phyloP scores from a whole-genome alignment of 2,113 vertebrate genomes.

The Leptobrachium leishanense region DNA sequence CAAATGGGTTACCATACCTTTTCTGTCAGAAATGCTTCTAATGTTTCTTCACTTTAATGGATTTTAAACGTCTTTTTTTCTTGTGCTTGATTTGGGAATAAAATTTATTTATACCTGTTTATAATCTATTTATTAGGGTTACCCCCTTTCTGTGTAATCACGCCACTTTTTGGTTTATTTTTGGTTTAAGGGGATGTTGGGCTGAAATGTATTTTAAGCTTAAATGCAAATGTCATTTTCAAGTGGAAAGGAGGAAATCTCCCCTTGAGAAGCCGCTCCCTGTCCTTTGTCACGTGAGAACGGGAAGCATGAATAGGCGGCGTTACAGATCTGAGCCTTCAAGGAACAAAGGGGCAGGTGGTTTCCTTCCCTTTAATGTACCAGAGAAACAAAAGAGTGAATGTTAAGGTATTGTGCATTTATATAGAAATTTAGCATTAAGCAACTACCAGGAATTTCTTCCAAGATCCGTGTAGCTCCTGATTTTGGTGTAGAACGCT shows the following conservation, averaged over 20 bases:
- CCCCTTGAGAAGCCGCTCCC: neutral
- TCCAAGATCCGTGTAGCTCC: neutral
- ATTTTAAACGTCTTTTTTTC: too few species aligned
- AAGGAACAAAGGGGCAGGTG: conserved; percentile 31
- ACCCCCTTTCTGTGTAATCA: too few species aligned
- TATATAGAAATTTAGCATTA: conserved; percentile 4
- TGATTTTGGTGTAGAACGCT: too few species aligned
- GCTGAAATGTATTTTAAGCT: neutral
- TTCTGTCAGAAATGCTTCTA: too few species aligned
- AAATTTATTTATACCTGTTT: too few species aligned
- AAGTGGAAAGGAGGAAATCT: conserved; percentile 7
- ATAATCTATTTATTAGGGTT: too few species aligned
- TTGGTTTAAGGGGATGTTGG: neutral
- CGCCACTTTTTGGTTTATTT: too few species aligned
- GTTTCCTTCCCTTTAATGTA: conserved; percentile 28
- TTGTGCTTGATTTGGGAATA: too few species aligned
- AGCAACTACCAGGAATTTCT: neutral
- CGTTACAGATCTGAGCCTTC: conserved; percentile 13
- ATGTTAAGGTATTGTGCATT: conserved; percentile 11
- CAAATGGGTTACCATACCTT: too few species aligned
- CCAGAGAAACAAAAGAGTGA: conserved; percentile 28
- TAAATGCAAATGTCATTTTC: conserved; percentile 17
- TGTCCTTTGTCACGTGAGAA: conserved; percentile 33
- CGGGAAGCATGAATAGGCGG: neutral
- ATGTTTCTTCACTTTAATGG: too few species aligned